Evolutionary conservation across 2,113 vertebrate genomes (phyloP), one percentile per base, ranked within the genome.

Genomic region (Trematocara nigrifrons): DNA sequence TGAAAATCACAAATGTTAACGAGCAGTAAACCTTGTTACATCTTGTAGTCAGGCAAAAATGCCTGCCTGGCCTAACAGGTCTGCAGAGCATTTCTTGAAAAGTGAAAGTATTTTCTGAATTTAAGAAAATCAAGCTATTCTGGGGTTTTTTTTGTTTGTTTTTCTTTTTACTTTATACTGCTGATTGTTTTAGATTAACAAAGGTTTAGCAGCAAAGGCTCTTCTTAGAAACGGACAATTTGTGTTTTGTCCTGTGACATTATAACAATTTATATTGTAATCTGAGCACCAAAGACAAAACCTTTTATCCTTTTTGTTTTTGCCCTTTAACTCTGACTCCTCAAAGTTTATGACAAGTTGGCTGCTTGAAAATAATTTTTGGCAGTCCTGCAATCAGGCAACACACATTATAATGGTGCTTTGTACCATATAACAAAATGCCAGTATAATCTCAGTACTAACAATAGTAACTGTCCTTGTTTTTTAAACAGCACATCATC

Each of bases 111-210:
- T 53, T 53, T 53, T 22, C n/a, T 20, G n/a, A 4, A 53, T 22
- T 53, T 11, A 53, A 53, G 52, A 22, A 22, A 22, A 53, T 53
- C 52, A 59, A 59, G 7, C 7, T 16, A 16, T 16, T 31, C 6
- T 1, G 13, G 7, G 15, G 0, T 0, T 0, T 22, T 22, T 22
- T 26, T 18, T n/a, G 4, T 16, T 64, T n/a, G 18, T 7, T 64
- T 38, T 64, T 64, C 1, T 12, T 18, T 38, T 64, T n/a, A n/a
- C 10, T 64, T 64, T 33, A 64, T 4, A 11, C 31, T 35, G 15
- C 31, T 64, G 10, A 10, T 4, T 20, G 6, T 66, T 38, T 66
- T 66, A 20, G 33, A 38, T 38, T 66, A 35, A 64, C 59, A n/a
- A 64, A 64, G 16, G 15, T 33, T 61, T 10, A 6, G 59, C 59